Evolutionary conservation across 2,113 vertebrate species (phyloP), one percentile per base, ranked within the genome.

Genomic region (Oenanthe oenanthe): DNA sequence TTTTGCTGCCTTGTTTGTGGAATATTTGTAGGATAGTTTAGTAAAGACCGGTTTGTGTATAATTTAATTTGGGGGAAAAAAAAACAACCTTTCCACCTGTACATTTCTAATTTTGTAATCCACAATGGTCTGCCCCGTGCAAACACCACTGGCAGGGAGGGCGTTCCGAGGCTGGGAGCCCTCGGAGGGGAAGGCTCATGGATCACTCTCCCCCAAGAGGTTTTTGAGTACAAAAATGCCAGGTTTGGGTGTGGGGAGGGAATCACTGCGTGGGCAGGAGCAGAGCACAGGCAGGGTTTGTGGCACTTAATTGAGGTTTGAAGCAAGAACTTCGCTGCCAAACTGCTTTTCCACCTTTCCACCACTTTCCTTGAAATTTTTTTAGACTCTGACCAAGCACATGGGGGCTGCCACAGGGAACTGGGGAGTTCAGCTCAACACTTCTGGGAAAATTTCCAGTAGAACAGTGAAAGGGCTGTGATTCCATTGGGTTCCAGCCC

Each of bases 1-100:
- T 97, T 97, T 97, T 94, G 97, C 97, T 97, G 96, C 98, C 98
- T 98, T 97, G 97, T 98, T 97, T 96, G 97, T 98, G 98, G 97
- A 97, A 95, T 97, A 91, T 97, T 96, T 96, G 97, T 98, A 98
- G 97, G 97, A 84, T 98, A 98, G 96, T 97, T 98, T 96, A 97
- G 97, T 97, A 96, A 93, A 92, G 96, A 95, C 77, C 78, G 43
- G 94, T 97, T 94, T 96, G 95, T 85, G 88, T 97, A 97, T 93
- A 93, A 96, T 95, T 97, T 97, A 92, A 97, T 95, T 97, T 96
- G 88, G 97, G 80, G 50, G 18, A 10, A 13, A 29, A 28, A 28
- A 28, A 68, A 10, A 22, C 22, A 95, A 90, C 94, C 96, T 96
- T 89, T 65, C 79, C 47, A 95, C 95, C 85, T 68, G 83, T 84